These are phyloP conservation scores for Florisuga fusca DNA, from an alignment of 2,797 vertebrate species.

Conservation along the genomic window DNA sequence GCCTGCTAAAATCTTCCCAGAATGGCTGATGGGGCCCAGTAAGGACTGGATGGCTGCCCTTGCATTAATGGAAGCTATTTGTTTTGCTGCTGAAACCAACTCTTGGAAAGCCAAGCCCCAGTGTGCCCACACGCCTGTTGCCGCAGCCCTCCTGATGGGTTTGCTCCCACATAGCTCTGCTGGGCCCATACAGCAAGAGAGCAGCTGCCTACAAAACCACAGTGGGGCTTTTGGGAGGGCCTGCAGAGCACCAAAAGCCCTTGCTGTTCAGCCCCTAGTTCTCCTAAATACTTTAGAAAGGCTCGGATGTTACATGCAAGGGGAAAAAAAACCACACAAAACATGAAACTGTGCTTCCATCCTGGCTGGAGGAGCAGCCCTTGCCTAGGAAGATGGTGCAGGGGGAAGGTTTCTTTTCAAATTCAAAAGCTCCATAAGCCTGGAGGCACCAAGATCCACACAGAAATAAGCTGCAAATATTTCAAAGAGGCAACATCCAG, in stretches of 20 bases:
- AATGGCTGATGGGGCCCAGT: rapidly evolving
- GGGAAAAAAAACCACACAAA: too few species aligned
- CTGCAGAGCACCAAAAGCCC: neutral
- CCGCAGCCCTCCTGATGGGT: constrained; percentile 5
- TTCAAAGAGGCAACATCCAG: neutral
- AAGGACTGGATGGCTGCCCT: neutral
- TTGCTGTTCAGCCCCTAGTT: neutral
- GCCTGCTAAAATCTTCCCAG: neutral
- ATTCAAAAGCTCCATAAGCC: rapidly evolving
- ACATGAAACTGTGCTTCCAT: rapidly evolving
- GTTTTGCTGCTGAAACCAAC: neutral
- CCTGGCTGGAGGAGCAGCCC: neutral
- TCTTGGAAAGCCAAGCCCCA: neutral
- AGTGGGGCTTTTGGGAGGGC: neutral
- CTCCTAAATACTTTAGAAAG: neutral
- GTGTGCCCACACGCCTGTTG: constrained; percentile 36
- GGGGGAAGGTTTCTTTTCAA: neutral
- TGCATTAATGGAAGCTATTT: neutral
- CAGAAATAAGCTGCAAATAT: neutral
- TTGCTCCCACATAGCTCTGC: neutral
- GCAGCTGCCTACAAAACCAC: neutral
- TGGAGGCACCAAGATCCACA: rapidly evolving
- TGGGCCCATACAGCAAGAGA: neutral
- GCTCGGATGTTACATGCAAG: rapidly evolving
- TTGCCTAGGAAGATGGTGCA: rapidly evolving